phyloP scores from a whole-genome alignment of 2,113 vertebrate genomes.

The Pedionomus torquatus region DNA sequence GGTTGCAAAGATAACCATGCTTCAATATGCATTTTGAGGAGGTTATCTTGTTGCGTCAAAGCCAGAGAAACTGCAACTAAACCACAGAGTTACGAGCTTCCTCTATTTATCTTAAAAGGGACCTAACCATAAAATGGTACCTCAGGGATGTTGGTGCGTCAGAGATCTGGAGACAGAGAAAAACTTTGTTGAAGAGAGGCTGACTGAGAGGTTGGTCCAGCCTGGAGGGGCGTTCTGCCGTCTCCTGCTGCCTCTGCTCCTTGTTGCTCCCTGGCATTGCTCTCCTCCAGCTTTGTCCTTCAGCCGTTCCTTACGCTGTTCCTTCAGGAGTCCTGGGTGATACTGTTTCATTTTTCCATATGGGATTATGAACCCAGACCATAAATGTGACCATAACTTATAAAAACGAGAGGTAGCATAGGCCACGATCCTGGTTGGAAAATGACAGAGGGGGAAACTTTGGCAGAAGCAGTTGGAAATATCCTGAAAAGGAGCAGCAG shows the following conservation, averaged over 20 bases:
- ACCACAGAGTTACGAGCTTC: background rate
- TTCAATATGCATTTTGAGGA: background rate
- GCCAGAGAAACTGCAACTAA: conserved; percentile 4
- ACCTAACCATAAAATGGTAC: background rate
- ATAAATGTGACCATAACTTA: background rate
- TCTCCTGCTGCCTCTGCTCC: background rate
- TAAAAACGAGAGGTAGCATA: background rate
- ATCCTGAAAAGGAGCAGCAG: background rate
- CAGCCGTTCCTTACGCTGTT: background rate
- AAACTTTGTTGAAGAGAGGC: background rate
- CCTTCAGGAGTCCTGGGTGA: background rate
- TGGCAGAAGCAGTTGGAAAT: background rate
- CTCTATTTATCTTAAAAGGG: background rate
- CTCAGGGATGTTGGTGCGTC: background rate
- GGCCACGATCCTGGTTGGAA: background rate
- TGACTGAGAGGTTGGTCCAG: background rate
- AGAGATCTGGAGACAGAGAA: background rate
- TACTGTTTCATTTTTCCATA: background rate
- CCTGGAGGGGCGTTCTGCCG: background rate
- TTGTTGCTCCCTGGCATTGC: background rate
- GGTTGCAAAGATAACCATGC: conserved; percentile 58
- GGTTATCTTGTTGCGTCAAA: conserved; percentile 26
- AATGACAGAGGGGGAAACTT: background rate
- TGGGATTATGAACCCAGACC: background rate
- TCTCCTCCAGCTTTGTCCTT: background rate